Evolutionary conservation across 2,888 invertebrate species (phyloP), one percentile per base, ranked within the genome.

Genomic region (Volucella inflata): DNA sequence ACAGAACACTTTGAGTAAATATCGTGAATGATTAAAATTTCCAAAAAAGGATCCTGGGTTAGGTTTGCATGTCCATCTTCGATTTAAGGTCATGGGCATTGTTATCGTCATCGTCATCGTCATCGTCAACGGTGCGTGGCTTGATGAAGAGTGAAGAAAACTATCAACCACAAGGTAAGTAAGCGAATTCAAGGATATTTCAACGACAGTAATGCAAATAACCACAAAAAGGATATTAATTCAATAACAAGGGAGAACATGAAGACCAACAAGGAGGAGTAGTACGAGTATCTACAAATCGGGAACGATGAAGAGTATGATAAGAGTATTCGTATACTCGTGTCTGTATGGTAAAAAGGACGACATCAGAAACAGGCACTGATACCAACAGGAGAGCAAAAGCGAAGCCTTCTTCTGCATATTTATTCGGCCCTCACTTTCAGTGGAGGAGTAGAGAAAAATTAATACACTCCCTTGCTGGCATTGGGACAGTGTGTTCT

Each of bases 221-320:
- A 76, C 75, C 75, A 75, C 71, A 76, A 50, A 79, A 76, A 67
- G 59, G 71, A 80, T 80, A 84, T 76, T 76, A 76, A 79, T 79
- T 79, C 75, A 42, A 68, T 70, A 74, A 70, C 59, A 14, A 0
- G 21, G 8, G 40, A 44, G 21, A 38, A 38, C 40, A 36, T 10
- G 12, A 53, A 65, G 44, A 62, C 55, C 1, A 44, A 48, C 51
- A 40, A 30, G 30, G 6, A 30, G 30, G 30, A 30, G 30, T 21
- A 21, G 2, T 21, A 1, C 2, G 4, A 30, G 30, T 30, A 30
- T 30, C 30, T n/a, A n/a, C n/a, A n/a, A n/a, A n/a, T n/a, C n/a
- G n/a, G 30, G 21, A 21, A 21, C 21, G 21, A 21, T 21, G 21
- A 21, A 21, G 21, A 21, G 21, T 21, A 21, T 3, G 4, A 21